Evolutionary conservation across 2,888 invertebrate genomes (phyloP), one percentile per base, ranked within the genome.

Genomic region (Cynaeus angustus): DNA sequence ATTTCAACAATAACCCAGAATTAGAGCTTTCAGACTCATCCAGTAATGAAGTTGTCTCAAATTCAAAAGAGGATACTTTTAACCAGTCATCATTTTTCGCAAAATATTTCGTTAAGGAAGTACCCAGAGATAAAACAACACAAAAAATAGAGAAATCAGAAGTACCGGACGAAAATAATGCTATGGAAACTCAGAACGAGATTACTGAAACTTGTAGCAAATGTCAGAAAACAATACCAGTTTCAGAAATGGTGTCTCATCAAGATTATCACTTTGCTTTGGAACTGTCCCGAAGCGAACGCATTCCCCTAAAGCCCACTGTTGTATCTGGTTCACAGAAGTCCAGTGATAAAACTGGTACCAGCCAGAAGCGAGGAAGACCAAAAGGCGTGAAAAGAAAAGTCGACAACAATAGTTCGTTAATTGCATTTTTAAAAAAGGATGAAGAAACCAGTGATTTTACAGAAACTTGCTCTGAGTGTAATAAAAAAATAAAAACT

Each of bases 181-280:
- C n/a, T 7, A 9, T 7, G 6, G 33, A 33, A 6, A 2, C 33
- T 71, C 58, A 30, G 1, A 74, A 74, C 16, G 85, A 82, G 33
- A 85, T 84, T 33, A 14, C 7, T 46, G 86, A 89, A 78, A 84
- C 82, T 45, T 97, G 96, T 84, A 76, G 86, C 0, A 89, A 92
- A 80, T 97, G 96, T 84, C 87, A 89, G 21, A 88, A 89, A 80
- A 85, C 83, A 70, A 86, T 96, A 59, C 82, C 87, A 8, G 74
- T 88, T 2, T 87, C 88, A 70, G 91, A 91, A 69, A 87, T 92
- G 76, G 82, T 87, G 0, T 93, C 94, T 80, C 97, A 97, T 85
- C 84, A 88, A 77, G 97, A 97, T 85, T 95, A 91, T 81, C 97
- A 97, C 83, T 88, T 93, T 80, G 97, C 97, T 59, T 73, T 83